Evolutionary conservation across 2,888 invertebrate genomes (phyloP).

Genomic region (Allolobophora icterica): DNA sequence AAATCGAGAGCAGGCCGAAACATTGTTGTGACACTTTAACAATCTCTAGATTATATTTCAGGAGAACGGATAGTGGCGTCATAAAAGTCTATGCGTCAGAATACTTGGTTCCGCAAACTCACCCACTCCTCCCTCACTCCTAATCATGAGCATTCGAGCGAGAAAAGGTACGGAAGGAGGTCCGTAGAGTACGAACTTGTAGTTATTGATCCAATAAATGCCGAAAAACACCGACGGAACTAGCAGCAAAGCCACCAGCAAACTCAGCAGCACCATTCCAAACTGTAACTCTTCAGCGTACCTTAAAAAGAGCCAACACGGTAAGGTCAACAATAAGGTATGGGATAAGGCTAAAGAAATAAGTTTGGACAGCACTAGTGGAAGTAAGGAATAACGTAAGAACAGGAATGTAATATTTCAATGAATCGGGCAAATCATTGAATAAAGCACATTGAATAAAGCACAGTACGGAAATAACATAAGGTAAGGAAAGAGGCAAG

Average conservation of each 20-base stretch:
- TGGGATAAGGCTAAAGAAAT: no score
- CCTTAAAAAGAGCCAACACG: background rate
- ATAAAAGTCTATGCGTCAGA: background rate
- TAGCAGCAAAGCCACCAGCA: background rate
- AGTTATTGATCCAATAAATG: background rate
- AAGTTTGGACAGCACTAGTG: background rate
- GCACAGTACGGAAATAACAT: no score
- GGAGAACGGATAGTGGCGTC: background rate
- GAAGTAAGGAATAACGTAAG: background rate
- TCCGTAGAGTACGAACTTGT: conserved; percentile 17
- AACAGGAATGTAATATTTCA: no score
- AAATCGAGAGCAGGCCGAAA: no score
- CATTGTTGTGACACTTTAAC: no score
- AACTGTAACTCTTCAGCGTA: background rate
- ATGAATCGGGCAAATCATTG: no score
- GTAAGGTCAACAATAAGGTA: background rate
- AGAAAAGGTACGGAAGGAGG: background rate
- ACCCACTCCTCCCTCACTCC: conserved; percentile 8
- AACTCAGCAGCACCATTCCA: background rate
- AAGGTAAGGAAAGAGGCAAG: no score
- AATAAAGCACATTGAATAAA: no score
- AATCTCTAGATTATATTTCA: background rate
- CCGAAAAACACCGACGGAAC: background rate
- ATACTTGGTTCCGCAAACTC: background rate
- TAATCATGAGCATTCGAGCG: background rate